phyloP scores from a whole-genome alignment of 2,888 invertebrate species.

The Neoascia interrupta region DNA sequence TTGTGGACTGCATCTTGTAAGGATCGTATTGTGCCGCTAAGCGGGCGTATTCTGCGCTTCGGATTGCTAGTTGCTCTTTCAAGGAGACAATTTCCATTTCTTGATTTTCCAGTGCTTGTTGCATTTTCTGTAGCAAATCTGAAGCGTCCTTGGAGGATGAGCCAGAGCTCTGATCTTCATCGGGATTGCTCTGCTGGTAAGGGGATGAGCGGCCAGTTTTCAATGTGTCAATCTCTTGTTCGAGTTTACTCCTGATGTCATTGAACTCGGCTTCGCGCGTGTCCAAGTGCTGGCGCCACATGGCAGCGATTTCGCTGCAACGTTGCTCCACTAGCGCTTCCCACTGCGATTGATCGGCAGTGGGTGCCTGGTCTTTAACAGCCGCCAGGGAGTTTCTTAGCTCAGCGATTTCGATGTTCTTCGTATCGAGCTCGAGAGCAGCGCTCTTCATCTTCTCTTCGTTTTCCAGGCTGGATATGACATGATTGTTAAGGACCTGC shows the following conservation, averaged over 20 bases:
- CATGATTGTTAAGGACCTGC: constrained; percentile 78
- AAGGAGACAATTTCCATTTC: constrained; percentile 87
- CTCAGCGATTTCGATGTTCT: constrained; percentile 78
- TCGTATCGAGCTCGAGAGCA: constrained; percentile 76
- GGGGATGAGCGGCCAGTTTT: constrained; percentile 74
- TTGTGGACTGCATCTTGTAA: constrained; percentile 75
- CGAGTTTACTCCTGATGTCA: constrained; percentile 80
- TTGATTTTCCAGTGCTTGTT: constrained; percentile 84
- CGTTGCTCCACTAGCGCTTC: constrained; percentile 83
- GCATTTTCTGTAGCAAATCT: constrained; percentile 76
- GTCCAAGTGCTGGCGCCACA: constrained; percentile 86
- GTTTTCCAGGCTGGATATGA: constrained; percentile 75
- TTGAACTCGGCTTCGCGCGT: constrained; percentile 84
- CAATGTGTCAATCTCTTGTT: constrained; percentile 80
- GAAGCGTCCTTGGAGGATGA: constrained; percentile 70
- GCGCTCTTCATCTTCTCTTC: constrained; percentile 78
- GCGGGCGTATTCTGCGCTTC: constrained; percentile 82
- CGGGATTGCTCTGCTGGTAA: constrained; percentile 23
- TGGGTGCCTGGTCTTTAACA: constrained; percentile 56
- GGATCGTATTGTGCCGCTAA: constrained; percentile 80
- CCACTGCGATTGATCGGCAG: constrained; percentile 78
- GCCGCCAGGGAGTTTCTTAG: constrained; percentile 74
- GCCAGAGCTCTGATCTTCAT: constrained; percentile 52
- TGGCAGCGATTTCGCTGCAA: constrained; percentile 85
- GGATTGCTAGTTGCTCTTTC: constrained; percentile 84